Conservation (phyloP, 2,888 invertebrate species). For the Morinoia aosen region DNA sequence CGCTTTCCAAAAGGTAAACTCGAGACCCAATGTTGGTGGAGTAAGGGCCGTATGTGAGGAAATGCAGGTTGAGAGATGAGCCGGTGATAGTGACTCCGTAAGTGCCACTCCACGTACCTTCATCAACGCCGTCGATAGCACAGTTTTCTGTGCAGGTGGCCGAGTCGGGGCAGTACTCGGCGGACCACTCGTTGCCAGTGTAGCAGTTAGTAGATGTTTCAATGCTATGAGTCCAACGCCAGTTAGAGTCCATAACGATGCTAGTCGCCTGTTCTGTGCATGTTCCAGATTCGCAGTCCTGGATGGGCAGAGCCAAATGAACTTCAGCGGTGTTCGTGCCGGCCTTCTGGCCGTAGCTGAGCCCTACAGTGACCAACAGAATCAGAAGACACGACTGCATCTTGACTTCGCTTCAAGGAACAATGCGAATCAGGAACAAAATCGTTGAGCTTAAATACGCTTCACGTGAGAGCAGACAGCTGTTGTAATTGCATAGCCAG, state of each 20-base stretch:
- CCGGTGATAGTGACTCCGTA: slow-evolving; percentile 62
- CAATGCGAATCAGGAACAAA: neutral
- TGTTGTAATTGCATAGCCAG: neutral
- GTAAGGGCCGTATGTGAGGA: slow-evolving; percentile 65
- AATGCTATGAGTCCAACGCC: slow-evolving; percentile 63
- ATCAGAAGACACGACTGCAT: slow-evolving; percentile 32
- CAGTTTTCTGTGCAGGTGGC: slow-evolving; percentile 63
- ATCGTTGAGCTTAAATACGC: neutral
- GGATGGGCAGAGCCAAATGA: slow-evolving; percentile 21
- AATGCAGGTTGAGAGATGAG: slow-evolving; percentile 55
- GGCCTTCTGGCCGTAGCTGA: slow-evolving; percentile 23
- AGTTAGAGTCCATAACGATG: slow-evolving; percentile 61
- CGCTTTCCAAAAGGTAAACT: slow-evolving; percentile 63
- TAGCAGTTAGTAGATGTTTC: slow-evolving; percentile 59
- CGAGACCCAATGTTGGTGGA: slow-evolving; percentile 66
- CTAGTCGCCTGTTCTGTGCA: slow-evolving; percentile 5
- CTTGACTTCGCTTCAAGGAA: neutral
- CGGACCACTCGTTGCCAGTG: slow-evolving; percentile 63
- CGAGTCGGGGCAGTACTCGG: slow-evolving; percentile 59
- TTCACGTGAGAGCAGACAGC: neutral
- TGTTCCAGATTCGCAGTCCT: slow-evolving; percentile 39
- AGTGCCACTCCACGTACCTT: slow-evolving; percentile 63
- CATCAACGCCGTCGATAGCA: slow-evolving; percentile 63
- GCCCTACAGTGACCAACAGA: slow-evolving; percentile 1
- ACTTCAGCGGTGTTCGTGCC: slow-evolving; percentile 34